Percentiles rank a stretch among this genome's conserved stretches.
phyloP scores from a whole-genome alignment of 2,797 vertebrate species.

The Serranus cabrilla region DNA sequence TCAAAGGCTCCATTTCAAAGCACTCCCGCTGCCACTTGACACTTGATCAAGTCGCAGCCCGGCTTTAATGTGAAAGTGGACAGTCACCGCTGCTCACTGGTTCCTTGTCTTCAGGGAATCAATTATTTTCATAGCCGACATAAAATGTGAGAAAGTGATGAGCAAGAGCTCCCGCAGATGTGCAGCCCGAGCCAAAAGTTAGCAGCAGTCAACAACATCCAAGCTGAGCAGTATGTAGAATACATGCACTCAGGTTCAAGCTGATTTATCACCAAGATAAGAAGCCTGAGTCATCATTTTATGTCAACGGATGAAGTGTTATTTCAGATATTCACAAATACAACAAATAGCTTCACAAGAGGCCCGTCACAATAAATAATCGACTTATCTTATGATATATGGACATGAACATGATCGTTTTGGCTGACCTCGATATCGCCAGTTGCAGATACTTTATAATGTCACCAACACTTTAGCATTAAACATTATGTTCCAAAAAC shows the following conservation, averaged over 20 bases:
- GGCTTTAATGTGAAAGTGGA: constrained; percentile 44
- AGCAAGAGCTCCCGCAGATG: constrained; percentile 19
- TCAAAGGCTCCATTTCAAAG: constrained; percentile 36
- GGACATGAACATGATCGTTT: too few relatives aligned
- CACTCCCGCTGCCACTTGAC: constrained; percentile 17
- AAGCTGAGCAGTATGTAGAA: neutral
- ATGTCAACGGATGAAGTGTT: too few relatives aligned
- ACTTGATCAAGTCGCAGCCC: constrained; percentile 40
- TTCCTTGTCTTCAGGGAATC: constrained; percentile 43
- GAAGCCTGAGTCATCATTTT: too few relatives aligned
- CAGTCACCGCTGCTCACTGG: constrained; percentile 30
- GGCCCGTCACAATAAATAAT: too few relatives aligned
- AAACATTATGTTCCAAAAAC: too few relatives aligned
- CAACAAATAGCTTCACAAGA: too few relatives aligned
- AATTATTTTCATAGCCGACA: constrained; percentile 54
- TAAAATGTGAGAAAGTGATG: constrained; percentile 31
- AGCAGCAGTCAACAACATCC: constrained; percentile 6
- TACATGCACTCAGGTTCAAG: neutral
- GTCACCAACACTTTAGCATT: too few relatives aligned
- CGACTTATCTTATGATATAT: too few relatives aligned
- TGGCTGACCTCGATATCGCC: too few relatives aligned
- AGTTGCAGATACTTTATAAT: too few relatives aligned
- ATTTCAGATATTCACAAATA: too few relatives aligned
- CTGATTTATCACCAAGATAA: neutral
- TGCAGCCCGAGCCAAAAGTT: constrained; percentile 1